phyloP scores from a whole-genome alignment of 2,797 vertebrate species.

The Thripadectes ignobilis region DNA sequence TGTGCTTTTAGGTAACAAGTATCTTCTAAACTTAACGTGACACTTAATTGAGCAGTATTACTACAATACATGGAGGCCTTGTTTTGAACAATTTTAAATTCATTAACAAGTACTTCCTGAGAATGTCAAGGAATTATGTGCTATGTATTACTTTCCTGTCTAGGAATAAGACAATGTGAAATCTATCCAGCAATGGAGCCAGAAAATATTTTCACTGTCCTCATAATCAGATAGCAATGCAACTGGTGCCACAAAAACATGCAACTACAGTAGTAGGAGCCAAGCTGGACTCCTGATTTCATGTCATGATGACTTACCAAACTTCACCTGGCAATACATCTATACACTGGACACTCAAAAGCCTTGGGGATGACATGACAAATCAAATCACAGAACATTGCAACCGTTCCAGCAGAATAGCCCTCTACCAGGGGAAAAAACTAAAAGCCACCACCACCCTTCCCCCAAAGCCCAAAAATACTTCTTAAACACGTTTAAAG shows the following conservation, averaged over 20 bases:
- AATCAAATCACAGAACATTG: not conserved
- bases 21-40: not conserved
- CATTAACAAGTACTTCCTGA: not conserved
- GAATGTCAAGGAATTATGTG: not conserved
- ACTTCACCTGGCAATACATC: not conserved
- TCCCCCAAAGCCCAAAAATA: not conserved
- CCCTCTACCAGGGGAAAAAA: no score
- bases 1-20: not conserved
- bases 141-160: not conserved
- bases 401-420: not conserved
- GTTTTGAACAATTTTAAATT: not conserved
- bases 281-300: not conserved
- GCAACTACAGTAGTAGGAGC: not conserved
- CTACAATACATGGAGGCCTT: accelerated
- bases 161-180: not conserved
- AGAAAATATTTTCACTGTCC: not conserved
- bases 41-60: not conserved
- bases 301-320: not conserved
- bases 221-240: not conserved
- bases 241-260: not conserved
- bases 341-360: not conserved
- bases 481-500: not conserved
- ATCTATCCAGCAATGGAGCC: not conserved
- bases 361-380: not conserved
- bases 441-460: no score